phyloP scores from a whole-genome alignment of 2,797 vertebrate species.

The Leptodactylus fallax region DNA sequence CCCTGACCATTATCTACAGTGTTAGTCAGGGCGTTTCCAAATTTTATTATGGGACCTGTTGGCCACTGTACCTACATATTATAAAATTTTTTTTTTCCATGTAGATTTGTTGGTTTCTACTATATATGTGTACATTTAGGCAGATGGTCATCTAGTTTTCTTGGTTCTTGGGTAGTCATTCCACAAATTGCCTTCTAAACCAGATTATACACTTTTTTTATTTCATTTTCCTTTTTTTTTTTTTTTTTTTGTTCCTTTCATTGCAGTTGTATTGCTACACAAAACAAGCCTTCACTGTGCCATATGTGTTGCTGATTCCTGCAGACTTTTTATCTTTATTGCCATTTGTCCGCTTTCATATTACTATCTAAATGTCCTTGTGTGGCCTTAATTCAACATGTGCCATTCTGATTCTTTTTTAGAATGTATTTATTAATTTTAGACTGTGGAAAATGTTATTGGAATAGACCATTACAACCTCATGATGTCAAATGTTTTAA shows the following conservation, averaged over 20 bases:
- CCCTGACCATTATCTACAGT: background rate
- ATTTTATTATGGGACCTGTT: background rate
- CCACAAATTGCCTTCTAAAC: background rate
- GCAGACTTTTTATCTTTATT: background rate
- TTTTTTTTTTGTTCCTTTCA: background rate
- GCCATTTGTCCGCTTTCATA: background rate
- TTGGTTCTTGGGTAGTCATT: background rate
- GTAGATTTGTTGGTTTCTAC: too few species aligned
- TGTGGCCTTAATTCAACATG: constrained; percentile 36
- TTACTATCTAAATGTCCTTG: background rate
- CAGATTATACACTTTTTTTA: background rate
- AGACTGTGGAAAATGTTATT: background rate
- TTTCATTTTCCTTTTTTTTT: background rate
- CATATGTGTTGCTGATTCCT: background rate
- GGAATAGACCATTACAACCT: background rate
- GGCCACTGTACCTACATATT: background rate
- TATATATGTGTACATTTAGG: background rate
- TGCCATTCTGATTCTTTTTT: background rate
- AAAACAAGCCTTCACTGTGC: background rate
- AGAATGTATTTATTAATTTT: constrained; percentile 23
- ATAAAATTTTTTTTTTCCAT: too few species aligned
- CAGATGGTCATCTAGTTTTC: background rate
- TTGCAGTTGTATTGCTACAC: background rate
- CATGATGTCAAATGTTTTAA: constrained; percentile 20
- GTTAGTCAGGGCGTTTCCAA: background rate